A percentile compares a stretch with the other conserved stretches of the same genome.
Conservation (phyloP, 2,113 vertebrate genomes). For the Lonchura striata region DNA sequence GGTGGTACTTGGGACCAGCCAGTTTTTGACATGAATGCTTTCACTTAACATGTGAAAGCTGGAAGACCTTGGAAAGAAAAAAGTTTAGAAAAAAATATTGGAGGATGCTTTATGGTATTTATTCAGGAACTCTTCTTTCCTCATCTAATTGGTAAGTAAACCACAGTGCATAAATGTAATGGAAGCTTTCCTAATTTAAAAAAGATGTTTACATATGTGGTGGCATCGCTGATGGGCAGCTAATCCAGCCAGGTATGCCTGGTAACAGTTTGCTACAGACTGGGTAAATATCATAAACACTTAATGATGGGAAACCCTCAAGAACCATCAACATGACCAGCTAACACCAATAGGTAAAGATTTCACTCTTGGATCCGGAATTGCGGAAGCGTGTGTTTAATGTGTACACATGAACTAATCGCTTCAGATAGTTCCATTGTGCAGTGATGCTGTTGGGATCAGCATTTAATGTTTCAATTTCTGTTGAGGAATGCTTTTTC, state of each 20-base stretch:
- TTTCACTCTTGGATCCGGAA: not conserved
- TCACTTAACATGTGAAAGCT: not conserved
- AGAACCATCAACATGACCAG: not conserved
- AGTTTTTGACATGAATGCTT: not conserved
- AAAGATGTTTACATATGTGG: not conserved
- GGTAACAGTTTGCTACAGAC: not conserved
- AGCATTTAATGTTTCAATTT: not conserved
- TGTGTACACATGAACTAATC: fast-evolving
- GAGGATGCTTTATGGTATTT: not conserved
- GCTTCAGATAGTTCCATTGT: not conserved
- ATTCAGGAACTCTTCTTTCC: not conserved
- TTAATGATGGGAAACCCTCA: not conserved
- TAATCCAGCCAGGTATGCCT: not conserved
- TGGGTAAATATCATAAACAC: not conserved
- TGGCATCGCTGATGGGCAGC: not conserved
- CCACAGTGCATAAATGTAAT: not conserved
- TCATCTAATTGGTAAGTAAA: not conserved
- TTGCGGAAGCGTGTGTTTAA: not conserved
- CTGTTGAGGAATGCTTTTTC: not conserved
- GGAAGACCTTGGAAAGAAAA: not conserved
- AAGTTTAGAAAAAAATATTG: not conserved
- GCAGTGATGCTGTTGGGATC: not conserved
- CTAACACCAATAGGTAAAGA: not conserved
- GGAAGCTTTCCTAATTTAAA: not conserved
- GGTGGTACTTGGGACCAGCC: not conserved